A percentile compares a stretch with the other conserved stretches of the same genome.
phyloP scores from a whole-genome alignment of 2,888 invertebrate genomes.

The Exephanes ischioxanthus region DNA sequence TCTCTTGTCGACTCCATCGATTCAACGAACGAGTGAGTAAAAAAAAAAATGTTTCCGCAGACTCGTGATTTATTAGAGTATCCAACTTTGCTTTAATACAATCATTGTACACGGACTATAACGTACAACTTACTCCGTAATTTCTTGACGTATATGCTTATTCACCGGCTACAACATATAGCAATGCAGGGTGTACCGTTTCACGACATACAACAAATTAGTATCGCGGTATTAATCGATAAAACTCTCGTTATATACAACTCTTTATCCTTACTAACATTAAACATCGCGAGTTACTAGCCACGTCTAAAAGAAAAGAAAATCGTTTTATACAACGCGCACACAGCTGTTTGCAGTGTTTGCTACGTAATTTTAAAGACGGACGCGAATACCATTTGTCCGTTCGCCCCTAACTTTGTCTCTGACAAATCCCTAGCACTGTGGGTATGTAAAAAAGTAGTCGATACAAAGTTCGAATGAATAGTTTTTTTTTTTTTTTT shows the following conservation, averaged over 20 bases:
- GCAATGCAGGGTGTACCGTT: constrained; percentile 8
- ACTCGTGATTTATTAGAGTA: constrained; percentile 76
- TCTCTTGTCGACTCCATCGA: not conserved
- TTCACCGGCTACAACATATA: constrained; percentile 37
- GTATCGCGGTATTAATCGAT: constrained; percentile 61
- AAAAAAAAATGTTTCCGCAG: constrained; percentile 62
- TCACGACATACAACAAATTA: constrained; percentile 36
- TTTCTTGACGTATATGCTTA: constrained; percentile 64
- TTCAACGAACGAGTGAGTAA: not conserved
- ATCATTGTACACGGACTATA: constrained; percentile 76
- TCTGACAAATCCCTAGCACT: not conserved
- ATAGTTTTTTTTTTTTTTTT: constrained; percentile 22
- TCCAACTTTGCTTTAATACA: constrained; percentile 74
- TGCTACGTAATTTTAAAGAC: not conserved
- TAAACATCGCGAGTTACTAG: constrained; percentile 29
- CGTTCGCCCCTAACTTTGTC: not conserved
- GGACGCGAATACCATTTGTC: not conserved
- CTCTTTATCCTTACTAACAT: constrained; percentile 12
- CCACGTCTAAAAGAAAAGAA: constrained; percentile 7
- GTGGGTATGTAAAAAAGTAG: constrained; percentile 56
- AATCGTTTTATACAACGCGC: constrained; percentile 55
- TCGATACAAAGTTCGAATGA: constrained; percentile 49
- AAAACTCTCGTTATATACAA: constrained; percentile 57
- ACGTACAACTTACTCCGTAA: constrained; percentile 54
- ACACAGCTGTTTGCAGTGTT: constrained; percentile 22